phyloP scores from a whole-genome alignment of 2,797 vertebrate species.

The Lutjanus argentimaculatus region DNA sequence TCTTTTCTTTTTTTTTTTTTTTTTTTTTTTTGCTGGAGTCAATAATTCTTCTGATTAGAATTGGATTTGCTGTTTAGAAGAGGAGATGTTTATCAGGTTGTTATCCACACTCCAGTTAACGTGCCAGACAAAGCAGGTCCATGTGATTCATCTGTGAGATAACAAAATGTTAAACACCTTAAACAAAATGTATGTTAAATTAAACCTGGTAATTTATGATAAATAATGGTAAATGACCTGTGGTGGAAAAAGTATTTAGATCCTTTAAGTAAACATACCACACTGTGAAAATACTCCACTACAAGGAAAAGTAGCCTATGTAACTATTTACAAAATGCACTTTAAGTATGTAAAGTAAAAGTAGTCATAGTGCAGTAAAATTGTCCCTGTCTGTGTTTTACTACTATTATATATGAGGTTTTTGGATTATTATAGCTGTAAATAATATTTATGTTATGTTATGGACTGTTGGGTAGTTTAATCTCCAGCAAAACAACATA shows the following conservation, averaged over 20 bases:
- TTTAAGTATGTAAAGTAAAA: too few relatives aligned
- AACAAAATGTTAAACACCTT: constrained; percentile 4
- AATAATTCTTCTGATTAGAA: constrained; percentile 68
- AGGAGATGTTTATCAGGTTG: constrained; percentile 44
- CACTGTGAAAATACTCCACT: too few relatives aligned
- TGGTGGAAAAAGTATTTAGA: background rate
- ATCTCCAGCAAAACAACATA: too few relatives aligned
- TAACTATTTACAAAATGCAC: too few relatives aligned
- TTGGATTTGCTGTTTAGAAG: constrained; percentile 54
- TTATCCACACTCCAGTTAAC: constrained; percentile 29
- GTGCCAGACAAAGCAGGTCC: background rate
- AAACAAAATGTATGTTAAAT: background rate
- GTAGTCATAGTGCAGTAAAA: too few relatives aligned
- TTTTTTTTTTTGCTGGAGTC: constrained; percentile 52
- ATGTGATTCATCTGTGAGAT: constrained; percentile 12
- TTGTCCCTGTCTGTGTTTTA: too few relatives aligned
- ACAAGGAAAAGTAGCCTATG: too few relatives aligned
- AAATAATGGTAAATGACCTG: background rate
- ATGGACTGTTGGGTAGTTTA: too few relatives aligned
- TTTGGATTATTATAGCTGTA: too few relatives aligned
- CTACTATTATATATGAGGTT: too few relatives aligned
- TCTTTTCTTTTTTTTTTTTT: constrained; percentile 47
- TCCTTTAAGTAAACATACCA: too few relatives aligned
- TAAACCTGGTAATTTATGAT: background rate
- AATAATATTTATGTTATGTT: too few relatives aligned